Evolutionary conservation across 2,888 invertebrate genomes (phyloP), one percentile per base, ranked within the genome.

Genomic region (Autographa gamma): DNA sequence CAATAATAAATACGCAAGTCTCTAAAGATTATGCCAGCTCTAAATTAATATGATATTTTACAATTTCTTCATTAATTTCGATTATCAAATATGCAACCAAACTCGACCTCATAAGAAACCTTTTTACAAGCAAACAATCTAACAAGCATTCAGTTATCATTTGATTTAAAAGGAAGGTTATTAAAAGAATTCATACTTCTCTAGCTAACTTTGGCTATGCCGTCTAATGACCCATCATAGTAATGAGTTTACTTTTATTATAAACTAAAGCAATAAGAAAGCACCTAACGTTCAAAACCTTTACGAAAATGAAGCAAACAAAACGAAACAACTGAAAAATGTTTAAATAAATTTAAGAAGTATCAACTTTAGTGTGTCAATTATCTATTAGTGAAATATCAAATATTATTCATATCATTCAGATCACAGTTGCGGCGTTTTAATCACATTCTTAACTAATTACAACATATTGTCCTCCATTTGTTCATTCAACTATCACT

Each of bases 381-480:
- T 95, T 93, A 95, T 91, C 95, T 95, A 95, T 93, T 93, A 93
- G 94, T 95, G 95, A 95, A 95, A 95, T 95, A 95, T 95, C 95
- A 95, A 95, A 95, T 95, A 95, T 95, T 95, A 95, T 94, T 94
- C 94, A 95, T 95, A 95, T 96, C 96, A 94, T 94, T 96, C 96
- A 95, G 96, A 96, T 96, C 96, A 96, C 96, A 96, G 96, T 96
- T 96, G 95, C 94, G 96, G 96, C 95, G 93, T 95, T 94, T 92
- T 91, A 95, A 96, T 96, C 95, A 96, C 96, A 96, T 94, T 94
- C 94, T 95, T 95, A 95, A 92, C 91, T 94, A 94, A 94, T 93
- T 93, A 93, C 93, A 94, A 93, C 93, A 91, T 95, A 95, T 93
- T 94, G 95, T 95, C 95, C 95, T 90, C 88, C 91, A 79, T 94